Base-by-base conservation (phyloP, 2,888 invertebrate genomes). In the Zootermopsis nevadensis region DNA sequence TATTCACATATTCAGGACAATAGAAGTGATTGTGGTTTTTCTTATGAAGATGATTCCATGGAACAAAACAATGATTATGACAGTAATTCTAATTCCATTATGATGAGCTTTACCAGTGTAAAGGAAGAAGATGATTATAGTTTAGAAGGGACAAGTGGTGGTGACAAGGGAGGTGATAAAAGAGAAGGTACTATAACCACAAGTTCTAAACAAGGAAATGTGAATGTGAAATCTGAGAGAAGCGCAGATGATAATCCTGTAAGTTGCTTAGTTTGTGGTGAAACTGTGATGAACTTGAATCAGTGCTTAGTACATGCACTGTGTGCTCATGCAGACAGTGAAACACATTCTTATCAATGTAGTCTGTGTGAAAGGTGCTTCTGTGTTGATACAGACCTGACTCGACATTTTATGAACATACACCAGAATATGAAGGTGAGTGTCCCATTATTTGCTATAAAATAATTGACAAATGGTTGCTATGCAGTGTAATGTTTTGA, bases 341-440 rank as follows among this genome's bases (percentile, higher is more conserved):
- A 35, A 66, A 24, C 60, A 27, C 22, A 38, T 27, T 60, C n/a
- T 15, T 79, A 60, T 35, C 79, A 60, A 12, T 79, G 79, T 38
- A 33, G 48, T 33, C 79, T 60, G 38, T 79, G 79, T 79, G 79
- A 66, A 79, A 66, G 15, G 33, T 30, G 38, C 35, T 79, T 79
- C 30, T 35, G 19, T n/a, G 12, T 15, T 31, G 66, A 66, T 66
- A 66, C 60, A 35, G 79, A 79, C 30, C n/a, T 79, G 66, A 66
- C 31, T 24, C n/a, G 66, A 19, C 79, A 79, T 66, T 79, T 66
- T 38, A 66, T 38, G 38, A 38, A 24, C 15, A 19, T 38, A 19
- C 74, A 74, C 38, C 74, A 74, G 74, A 74, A 74, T 33, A 74
- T 74, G 31, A 74, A 74, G 38, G 74, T 74, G 27, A 38, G 74